These are phyloP conservation scores for Thunnus albacares DNA, from an alignment of 2,797 vertebrate genomes.

Conservation along the genomic window DNA sequence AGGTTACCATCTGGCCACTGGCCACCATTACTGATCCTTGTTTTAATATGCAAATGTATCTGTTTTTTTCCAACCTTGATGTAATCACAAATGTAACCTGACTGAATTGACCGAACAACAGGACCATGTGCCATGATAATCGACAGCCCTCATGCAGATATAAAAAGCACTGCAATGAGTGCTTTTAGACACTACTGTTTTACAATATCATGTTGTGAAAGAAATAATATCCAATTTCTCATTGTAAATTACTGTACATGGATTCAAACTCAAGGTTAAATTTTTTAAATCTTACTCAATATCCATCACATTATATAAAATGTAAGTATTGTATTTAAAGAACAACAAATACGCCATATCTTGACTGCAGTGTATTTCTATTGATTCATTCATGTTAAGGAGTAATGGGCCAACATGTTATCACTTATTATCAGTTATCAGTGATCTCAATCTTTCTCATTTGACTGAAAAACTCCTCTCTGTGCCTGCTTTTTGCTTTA, in stretches of 20 bases:
- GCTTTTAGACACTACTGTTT: not conserved
- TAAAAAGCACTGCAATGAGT: too few species aligned
- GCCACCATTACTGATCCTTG: slow-evolving; percentile 79
- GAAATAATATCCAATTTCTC: not conserved
- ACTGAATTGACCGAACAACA: slow-evolving; percentile 63
- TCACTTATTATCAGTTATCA: not conserved
- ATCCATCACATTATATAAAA: not conserved
- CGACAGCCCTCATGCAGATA: slow-evolving; percentile 31
- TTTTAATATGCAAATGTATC: slow-evolving; percentile 84
- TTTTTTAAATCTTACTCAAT: not conserved
- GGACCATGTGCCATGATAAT: slow-evolving; percentile 59
- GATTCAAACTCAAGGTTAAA: not conserved
- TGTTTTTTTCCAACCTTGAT: slow-evolving; percentile 73
- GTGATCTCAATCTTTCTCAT: not conserved
- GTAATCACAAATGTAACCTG: slow-evolving; percentile 75
- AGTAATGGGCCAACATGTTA: not conserved
- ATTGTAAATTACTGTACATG: slow-evolving; percentile 3
- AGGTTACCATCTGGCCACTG: slow-evolving; percentile 85
- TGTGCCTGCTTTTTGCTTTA: too few species aligned
- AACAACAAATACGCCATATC: not conserved
- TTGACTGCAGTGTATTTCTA: not conserved
- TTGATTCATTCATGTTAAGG: not conserved
- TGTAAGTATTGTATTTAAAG: not conserved
- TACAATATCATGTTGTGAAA: not conserved
- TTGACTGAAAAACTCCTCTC: too few species aligned